Percentiles rank a stretch among this genome's conserved stretches.
phyloP scores from a whole-genome alignment of 1,140 invertebrate species.

The Danaus plexippus region DNA sequence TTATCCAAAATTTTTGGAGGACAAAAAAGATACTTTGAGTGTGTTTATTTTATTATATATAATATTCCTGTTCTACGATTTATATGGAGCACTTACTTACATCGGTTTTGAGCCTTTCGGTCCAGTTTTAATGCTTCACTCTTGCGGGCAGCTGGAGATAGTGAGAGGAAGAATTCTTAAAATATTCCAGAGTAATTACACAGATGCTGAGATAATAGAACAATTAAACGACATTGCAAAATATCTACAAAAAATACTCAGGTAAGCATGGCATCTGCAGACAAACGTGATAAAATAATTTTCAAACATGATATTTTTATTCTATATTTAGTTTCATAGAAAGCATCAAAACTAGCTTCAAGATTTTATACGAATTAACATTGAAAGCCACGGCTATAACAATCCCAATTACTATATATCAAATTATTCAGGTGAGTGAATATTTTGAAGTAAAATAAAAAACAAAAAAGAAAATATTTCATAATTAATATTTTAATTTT shows the following conservation, averaged over 20 bases:
- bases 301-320: slow-evolving; percentile 3
- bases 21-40: slow-evolving; percentile 18
- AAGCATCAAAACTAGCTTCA: slow-evolving; percentile 25
- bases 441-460: neutral
- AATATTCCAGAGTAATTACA: slow-evolving; percentile 14
- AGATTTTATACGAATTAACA: slow-evolving; percentile 32
- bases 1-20: slow-evolving; percentile 31
- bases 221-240: slow-evolving; percentile 24
- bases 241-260: slow-evolving; percentile 5
- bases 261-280: neutral
- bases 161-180: slow-evolving; percentile 20
- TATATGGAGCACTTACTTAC: slow-evolving; percentile 25
- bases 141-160: slow-evolving; percentile 38
- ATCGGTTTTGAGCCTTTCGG: slow-evolving; percentile 30
- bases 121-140: slow-evolving; percentile 39
- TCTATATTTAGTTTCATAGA: slow-evolving; percentile 29
- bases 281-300: neutral
- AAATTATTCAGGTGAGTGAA: slow-evolving; percentile 30
- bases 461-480: too few relatives aligned
- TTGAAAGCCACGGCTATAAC: slow-evolving; percentile 33
- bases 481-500: too few relatives aligned
- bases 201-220: slow-evolving; percentile 13
- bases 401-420: slow-evolving; percentile 30
- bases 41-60: slow-evolving; percentile 16
- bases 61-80: slow-evolving; percentile 19